Evolutionary conservation across 2,888 invertebrate genomes (phyloP).

Genomic region (Watsonalla binaria): DNA sequence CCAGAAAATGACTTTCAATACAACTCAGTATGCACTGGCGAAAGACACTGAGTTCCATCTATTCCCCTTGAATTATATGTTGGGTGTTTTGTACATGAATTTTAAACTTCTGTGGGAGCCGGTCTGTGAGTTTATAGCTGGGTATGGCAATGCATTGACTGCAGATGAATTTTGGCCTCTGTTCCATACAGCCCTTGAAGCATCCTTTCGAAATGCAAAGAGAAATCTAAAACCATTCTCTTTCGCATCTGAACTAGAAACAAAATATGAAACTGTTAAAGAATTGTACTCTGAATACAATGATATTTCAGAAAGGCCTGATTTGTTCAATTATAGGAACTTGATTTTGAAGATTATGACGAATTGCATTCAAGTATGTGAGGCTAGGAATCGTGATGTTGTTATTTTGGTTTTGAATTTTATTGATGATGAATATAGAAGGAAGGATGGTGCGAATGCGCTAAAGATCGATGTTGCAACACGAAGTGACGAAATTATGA

Average conservation of each 20-base stretch:
- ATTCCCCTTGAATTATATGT: constrained; percentile 86
- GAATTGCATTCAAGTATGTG: constrained; percentile 85
- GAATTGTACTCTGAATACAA: constrained; percentile 57
- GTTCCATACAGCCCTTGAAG: constrained; percentile 80
- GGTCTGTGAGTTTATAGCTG: constrained; percentile 84
- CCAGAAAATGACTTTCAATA: constrained; percentile 84
- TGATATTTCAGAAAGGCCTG: constrained; percentile 79
- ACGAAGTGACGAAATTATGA: constrained; percentile 68
- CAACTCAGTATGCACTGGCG: constrained; percentile 77
- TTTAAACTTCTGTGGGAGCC: constrained; percentile 95
- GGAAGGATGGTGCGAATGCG: constrained; percentile 52
- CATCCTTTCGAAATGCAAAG: constrained; percentile 67
- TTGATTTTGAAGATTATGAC: constrained; percentile 90
- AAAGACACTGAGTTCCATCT: constrained; percentile 78
- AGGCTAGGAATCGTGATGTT: constrained; percentile 88
- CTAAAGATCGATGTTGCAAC: constrained; percentile 78
- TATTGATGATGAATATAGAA: constrained; percentile 80
- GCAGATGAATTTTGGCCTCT: constrained; percentile 85
- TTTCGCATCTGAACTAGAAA: constrained; percentile 57
- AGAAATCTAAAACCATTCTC: constrained; percentile 48
- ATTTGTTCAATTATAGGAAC: constrained; percentile 86
- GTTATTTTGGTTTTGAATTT: constrained; percentile 89
- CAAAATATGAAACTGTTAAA: constrained; percentile 41
- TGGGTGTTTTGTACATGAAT: constrained; percentile 91
- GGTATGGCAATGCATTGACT: constrained; percentile 82